Evolutionary conservation across 2,797 vertebrate genomes (phyloP).

Genomic region (Tympanoctomys barrerae): DNA sequence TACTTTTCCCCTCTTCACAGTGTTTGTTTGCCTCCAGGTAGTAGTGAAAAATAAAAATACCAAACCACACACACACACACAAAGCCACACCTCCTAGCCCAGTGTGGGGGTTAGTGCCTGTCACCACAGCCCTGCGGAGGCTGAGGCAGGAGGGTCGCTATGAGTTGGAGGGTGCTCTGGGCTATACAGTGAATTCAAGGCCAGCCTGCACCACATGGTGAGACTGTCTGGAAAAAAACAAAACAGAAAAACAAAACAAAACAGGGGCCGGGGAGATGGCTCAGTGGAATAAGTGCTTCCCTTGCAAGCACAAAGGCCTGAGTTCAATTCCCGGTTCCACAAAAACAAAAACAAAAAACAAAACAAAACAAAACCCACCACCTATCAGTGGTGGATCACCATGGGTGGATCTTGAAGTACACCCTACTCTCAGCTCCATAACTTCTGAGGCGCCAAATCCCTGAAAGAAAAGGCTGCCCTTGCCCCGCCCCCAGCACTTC

Average conservation of each 20-base stretch:
- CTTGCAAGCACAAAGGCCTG: too few species aligned
- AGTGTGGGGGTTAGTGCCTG: neutral
- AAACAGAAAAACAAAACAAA: too few species aligned
- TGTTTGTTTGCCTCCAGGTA: conserved; percentile 20
- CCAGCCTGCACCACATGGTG: neutral
- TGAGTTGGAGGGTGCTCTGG: neutral
- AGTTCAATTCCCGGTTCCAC: too few species aligned
- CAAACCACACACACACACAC: neutral
- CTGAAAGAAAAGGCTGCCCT: neutral
- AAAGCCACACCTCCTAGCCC: neutral
- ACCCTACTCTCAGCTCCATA: too few species aligned
- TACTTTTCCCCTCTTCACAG: conserved; percentile 7
- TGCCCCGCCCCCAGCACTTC: too few species aligned
- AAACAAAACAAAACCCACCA: neutral
- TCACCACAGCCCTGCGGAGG: neutral
- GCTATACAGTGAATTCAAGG: neutral
- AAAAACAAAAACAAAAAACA: too few species aligned
- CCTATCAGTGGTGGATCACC: neutral
- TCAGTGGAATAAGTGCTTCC: too few species aligned
- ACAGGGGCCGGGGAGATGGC: neutral
- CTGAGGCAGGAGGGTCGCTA: neutral
- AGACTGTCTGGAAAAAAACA: neutral
- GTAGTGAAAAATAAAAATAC: neutral
- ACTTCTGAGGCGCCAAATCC: rapidly evolving
- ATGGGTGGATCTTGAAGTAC: neutral